Evolutionary conservation across 2,113 vertebrate species (phyloP).

Genomic region (Paracanthobrama guichenoti): DNA sequence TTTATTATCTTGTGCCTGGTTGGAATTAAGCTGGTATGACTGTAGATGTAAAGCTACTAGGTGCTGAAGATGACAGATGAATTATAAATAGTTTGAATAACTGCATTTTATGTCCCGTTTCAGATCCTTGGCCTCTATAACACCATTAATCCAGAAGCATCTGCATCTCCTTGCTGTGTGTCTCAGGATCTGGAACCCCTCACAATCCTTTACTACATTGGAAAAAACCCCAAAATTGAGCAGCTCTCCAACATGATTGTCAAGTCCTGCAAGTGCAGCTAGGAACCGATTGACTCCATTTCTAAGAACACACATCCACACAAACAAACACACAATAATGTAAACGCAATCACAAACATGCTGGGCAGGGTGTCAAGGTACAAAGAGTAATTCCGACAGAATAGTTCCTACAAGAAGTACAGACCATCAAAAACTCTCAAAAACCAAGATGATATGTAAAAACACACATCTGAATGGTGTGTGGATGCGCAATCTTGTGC

Average conservation of each 20-base stretch:
- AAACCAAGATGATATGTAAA: slow-evolving; percentile 32
- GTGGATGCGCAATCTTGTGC: slow-evolving; percentile 44
- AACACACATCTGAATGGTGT: slow-evolving; percentile 19
- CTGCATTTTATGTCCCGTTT: slow-evolving; percentile 49
- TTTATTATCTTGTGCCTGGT: too few species aligned
- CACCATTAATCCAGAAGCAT: slow-evolving; percentile 95
- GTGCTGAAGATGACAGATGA: background rate
- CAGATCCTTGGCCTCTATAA: slow-evolving; percentile 95
- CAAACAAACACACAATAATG: slow-evolving; percentile 41
- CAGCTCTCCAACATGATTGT: slow-evolving; percentile 99
- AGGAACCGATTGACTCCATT: slow-evolving; percentile 64
- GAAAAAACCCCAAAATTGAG: slow-evolving; percentile 96
- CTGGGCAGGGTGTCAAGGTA: slow-evolving; percentile 35
- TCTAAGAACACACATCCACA: background rate
- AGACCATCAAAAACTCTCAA: slow-evolving; percentile 31
- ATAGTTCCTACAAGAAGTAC: slow-evolving; percentile 1
- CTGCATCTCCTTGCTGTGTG: slow-evolving; percentile 93
- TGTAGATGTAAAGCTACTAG: background rate
- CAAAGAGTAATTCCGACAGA: slow-evolving; percentile 22
- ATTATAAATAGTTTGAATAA: slow-evolving; percentile 6
- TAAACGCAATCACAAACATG: slow-evolving; percentile 40
- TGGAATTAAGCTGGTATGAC: background rate
- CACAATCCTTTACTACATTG: slow-evolving; percentile 96
- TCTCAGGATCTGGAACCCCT: slow-evolving; percentile 96
- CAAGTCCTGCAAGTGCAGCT: slow-evolving; percentile 99